A percentile compares a stretch with the other conserved stretches of the same genome.
Evolutionary conservation across 1,140 invertebrate species (phyloP).

Genomic region (Hermetia illucens): DNA sequence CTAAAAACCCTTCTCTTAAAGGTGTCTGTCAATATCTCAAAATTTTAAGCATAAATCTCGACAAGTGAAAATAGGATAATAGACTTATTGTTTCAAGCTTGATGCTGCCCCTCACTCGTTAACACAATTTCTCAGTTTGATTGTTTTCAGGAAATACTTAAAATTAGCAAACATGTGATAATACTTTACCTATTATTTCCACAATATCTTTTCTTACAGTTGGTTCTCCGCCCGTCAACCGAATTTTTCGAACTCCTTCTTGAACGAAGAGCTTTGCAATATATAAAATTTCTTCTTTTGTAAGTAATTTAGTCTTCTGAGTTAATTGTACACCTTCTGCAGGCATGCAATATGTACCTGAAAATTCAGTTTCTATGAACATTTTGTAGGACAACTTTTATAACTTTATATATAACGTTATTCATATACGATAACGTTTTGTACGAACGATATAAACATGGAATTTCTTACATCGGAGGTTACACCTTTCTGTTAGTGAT

Average conservation of each 20-base stretch:
- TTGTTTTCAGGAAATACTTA: no score
- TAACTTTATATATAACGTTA: constrained; percentile 8
- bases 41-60: no score
- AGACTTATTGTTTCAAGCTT: no score
- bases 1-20: no score
- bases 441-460: constrained; percentile 1
- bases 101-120: no score
- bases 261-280: constrained; percentile 74
- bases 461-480: constrained; percentile 75
- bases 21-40: no score
- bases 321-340: constrained; percentile 80
- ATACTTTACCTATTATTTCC: constrained; percentile 54
- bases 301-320: constrained; percentile 57
- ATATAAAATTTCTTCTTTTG: constrained; percentile 68
- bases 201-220: constrained; percentile 76
- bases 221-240: constrained; percentile 95
- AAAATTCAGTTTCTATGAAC: constrained; percentile 10
- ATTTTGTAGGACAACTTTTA: constrained; percentile 4
- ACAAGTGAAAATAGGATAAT: no score
- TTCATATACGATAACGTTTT: constrained; percentile 5
- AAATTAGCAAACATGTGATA: background rate
- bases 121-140: no score
- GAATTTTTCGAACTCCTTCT: constrained; percentile 82
- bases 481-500: constrained; percentile 90
- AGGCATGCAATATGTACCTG: constrained; percentile 93